These are phyloP conservation scores for Mylabris phalerata DNA, from an alignment of 1,140 invertebrate species.

Conservation along the genomic window DNA sequence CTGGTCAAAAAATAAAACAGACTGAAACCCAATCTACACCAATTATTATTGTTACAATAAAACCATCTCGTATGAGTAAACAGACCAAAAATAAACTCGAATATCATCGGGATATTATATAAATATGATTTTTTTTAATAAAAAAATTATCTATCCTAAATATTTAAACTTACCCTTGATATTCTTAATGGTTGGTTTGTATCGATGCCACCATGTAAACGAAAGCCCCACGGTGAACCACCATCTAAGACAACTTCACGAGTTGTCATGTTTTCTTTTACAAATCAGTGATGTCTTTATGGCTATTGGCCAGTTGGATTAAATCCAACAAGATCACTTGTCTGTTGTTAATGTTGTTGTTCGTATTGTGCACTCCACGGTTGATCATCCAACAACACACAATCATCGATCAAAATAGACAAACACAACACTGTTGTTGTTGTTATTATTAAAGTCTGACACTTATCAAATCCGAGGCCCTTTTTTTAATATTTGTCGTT, in stretches of 20 bases:
- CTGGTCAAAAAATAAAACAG: too few species aligned
- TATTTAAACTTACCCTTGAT: conserved; percentile 61
- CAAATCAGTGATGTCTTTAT: neutral
- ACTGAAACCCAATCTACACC: too few species aligned
- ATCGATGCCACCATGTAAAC: conserved; percentile 74
- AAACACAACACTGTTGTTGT: neutral
- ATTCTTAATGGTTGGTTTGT: conserved; percentile 66
- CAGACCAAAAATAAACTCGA: conserved; percentile 8
- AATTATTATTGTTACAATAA: too few species aligned
- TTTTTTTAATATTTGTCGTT: too few species aligned
- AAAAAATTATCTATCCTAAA: neutral
- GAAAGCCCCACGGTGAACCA: conserved; percentile 84
- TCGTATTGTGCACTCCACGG: neutral
- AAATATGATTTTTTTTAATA: too few species aligned
- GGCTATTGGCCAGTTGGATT: conserved; percentile 13
- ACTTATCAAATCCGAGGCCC: too few species aligned
- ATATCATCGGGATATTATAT: too few species aligned
- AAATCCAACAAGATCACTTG: conserved; percentile 20
- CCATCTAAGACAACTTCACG: conserved; percentile 67
- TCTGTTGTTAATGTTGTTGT: conserved; percentile 3
- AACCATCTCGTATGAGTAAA: neutral
- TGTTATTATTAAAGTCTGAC: too few species aligned
- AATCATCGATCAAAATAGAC: conserved; percentile 27
- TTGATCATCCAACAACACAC: neutral
- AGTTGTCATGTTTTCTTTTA: conserved; percentile 49